phyloP scores from a whole-genome alignment of 2,113 vertebrate species.

The Microcebus lehilahytsara region DNA sequence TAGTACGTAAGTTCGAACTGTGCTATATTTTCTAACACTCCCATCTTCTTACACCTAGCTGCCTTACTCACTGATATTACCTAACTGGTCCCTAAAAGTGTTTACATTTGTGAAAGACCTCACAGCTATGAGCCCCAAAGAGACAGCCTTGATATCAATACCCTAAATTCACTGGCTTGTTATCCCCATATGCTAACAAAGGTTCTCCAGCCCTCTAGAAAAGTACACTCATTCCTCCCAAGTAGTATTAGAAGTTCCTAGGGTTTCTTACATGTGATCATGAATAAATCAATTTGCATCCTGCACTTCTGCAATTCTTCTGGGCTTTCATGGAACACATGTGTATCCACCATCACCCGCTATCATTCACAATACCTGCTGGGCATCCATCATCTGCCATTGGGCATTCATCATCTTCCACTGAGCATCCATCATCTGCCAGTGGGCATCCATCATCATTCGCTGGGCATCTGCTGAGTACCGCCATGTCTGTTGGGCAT shows the following conservation, averaged over 20 bases:
- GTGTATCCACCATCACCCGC: neutral
- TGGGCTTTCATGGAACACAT: neutral
- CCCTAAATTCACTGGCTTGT: neutral
- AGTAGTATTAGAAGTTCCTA: neutral
- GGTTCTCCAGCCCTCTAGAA: neutral
- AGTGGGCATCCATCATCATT: slow-evolving; percentile 43
- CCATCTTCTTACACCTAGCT: neutral
- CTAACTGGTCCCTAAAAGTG: neutral
- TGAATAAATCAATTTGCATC: neutral
- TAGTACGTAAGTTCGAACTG: neutral
- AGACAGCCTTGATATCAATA: neutral
- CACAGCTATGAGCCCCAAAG: neutral
- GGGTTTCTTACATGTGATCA: neutral
- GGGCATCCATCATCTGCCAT: neutral
- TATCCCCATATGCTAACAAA: neutral
- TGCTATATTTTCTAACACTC: neutral
- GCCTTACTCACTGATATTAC: neutral
- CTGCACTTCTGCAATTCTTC: neutral
- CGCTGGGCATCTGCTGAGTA: slow-evolving; percentile 70
- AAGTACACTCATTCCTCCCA: neutral
- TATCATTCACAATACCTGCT: slow-evolving; percentile 5
- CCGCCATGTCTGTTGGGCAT: slow-evolving; percentile 67
- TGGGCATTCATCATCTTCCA: neutral
- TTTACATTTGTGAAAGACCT: slow-evolving; percentile 3
- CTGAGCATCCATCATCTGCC: neutral